Percentiles rank a stretch among this genome's conserved stretches.
Conservation (phyloP, 2,888 invertebrate species). For the Cordylochernes scorpioides region DNA sequence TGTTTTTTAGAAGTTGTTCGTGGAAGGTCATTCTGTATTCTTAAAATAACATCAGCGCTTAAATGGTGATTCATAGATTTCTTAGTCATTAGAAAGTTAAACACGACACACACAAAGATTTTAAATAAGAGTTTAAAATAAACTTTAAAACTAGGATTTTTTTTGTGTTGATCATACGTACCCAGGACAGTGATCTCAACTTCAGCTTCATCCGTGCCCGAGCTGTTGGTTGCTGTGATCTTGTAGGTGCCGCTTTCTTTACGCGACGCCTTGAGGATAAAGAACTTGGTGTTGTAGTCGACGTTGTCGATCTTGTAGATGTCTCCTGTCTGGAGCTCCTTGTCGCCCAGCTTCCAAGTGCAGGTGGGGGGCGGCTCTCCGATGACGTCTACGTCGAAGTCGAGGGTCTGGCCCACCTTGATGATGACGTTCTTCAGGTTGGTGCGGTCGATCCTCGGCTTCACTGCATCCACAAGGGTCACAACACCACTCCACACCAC, state of each 20-base stretch:
- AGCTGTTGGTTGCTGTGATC: conserved; percentile 21
- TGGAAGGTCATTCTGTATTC: no score
- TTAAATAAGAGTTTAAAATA: no score
- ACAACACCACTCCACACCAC: no score
- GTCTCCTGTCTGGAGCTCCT: conserved; percentile 8
- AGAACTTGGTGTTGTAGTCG: conserved; percentile 25
- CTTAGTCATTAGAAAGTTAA: no score
- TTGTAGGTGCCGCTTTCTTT: conserved; percentile 21
- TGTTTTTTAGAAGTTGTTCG: no score
- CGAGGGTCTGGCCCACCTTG: conserved; percentile 69
- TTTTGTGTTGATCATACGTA: no score
- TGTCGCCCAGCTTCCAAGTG: conserved; percentile 45
- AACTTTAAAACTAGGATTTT: no score
- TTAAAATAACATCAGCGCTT: no score
- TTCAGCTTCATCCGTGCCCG: conserved; percentile 21
- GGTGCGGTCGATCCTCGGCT: conserved; percentile 79
- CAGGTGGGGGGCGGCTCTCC: conserved; percentile 77
- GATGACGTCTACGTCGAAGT: conserved; percentile 57
- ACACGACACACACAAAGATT: not conserved
- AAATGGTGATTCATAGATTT: no score
- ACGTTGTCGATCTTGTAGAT: conserved; percentile 29
- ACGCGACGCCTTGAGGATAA: conserved; percentile 20
- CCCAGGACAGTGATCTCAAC: conserved; percentile 23
- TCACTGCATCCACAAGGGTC: conserved; percentile 33
- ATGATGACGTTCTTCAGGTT: conserved; percentile 58